Conservation (phyloP, 2,113 vertebrate species). For the Dryoscopus gambensis region DNA sequence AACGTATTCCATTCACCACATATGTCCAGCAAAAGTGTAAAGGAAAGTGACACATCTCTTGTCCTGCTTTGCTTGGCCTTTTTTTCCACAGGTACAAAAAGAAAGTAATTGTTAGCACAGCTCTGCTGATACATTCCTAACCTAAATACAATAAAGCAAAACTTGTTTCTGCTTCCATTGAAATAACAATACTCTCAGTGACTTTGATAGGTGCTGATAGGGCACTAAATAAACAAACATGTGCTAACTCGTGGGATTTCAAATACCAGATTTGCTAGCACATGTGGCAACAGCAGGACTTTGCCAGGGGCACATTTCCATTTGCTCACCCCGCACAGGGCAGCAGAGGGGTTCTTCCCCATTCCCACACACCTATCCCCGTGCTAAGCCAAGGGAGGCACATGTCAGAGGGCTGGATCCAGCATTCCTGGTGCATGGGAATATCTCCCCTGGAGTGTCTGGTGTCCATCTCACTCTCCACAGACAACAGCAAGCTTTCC, state of each 20-base stretch:
- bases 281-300: no score
- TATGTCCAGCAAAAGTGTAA: not conserved
- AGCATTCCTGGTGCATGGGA: accelerated
- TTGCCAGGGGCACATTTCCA: not conserved
- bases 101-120: not conserved
- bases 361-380: accelerated
- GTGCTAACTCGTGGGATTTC: not conserved
- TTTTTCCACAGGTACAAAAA: not conserved
- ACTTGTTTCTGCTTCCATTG: not conserved
- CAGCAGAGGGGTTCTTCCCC: not conserved
- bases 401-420: accelerated
- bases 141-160: not conserved
- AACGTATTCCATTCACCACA: not conserved
- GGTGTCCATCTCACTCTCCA: not conserved
- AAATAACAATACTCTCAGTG: not conserved
- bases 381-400: accelerated
- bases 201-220: not conserved
- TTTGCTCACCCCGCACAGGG: not conserved
- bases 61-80: not conserved
- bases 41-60: not conserved
- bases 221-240: not conserved
- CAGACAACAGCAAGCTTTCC: accelerated
- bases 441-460: not conserved
- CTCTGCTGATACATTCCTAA: not conserved
- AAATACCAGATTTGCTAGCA: not conserved